Conservation (phyloP, 2,888 invertebrate species). For the Allolobophora icterica region DNA sequence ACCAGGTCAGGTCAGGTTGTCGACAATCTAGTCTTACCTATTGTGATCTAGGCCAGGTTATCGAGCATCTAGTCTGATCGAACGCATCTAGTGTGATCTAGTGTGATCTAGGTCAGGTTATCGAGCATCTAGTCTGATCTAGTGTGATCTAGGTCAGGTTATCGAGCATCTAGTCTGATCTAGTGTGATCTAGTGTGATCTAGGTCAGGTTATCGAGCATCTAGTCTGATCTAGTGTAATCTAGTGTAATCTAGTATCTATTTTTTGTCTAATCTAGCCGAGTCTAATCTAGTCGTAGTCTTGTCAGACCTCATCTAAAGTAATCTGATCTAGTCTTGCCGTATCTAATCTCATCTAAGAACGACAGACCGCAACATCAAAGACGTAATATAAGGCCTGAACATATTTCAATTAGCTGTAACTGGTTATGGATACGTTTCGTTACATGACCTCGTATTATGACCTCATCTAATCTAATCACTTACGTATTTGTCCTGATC, state of each 20-base stretch:
- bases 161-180: too few species aligned
- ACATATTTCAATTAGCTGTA: neutral
- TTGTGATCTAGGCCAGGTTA: neutral
- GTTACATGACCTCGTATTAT: neutral
- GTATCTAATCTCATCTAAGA: neutral
- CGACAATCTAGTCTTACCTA: neutral
- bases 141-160: neutral
- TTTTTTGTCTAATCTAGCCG: neutral
- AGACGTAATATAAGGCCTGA: neutral
- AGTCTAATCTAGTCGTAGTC: neutral
- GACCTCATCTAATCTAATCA: neutral
- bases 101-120: too few species aligned
- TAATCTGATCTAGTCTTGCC: neutral
- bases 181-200: neutral
- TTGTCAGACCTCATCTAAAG: neutral
- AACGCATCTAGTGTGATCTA: too few species aligned
- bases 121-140: too few species aligned
- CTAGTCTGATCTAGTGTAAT: neutral
- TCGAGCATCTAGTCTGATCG: too few species aligned
- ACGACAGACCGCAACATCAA: neutral
- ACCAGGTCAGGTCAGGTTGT: too few species aligned
- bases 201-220: neutral
- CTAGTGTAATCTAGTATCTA: neutral
- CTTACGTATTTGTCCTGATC: slow-evolving; percentile 47
- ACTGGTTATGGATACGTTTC: neutral